Evolutionary conservation across 2,797 vertebrate genomes (phyloP), one percentile per base, ranked within the genome.

Genomic region (Molothrus aeneus): DNA sequence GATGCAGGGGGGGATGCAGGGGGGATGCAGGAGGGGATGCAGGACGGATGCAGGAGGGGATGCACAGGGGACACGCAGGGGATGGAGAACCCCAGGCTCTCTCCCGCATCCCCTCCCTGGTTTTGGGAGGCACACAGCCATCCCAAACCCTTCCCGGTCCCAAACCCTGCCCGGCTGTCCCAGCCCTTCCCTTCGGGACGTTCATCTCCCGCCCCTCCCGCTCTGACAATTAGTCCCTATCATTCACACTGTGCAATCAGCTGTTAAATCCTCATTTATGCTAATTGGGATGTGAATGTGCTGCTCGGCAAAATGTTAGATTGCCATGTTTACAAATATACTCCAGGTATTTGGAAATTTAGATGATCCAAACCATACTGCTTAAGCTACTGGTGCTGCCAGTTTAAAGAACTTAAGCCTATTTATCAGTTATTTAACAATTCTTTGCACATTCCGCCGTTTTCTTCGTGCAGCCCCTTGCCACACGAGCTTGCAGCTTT

Each of bases 241-340:
- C 97, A 97, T 98, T 98, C 98, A 98, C 82, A 11, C 97, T 97
- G 98, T 97, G 97, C 97, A 97, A 97, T 98, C 97, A 97, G 97
- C 98, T 98, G 98, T 97, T 97, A 98, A 98, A 98, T 98, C 97
- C 97, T 97, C 97, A 86, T 97, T 97, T 97, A 96, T 97, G 97
- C 96, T 97, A 74, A 98, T 98, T 97, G 97, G 94, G 70, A 96
- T 56, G 95, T 65, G 96, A 97, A 96, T 96, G 97, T 86, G 95
- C 95, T 10, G 95, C 94, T 95, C 95, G 8, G 92, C 95, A 91
- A 97, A 97, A 97, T 91, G 97, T 93, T 96, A 93, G 98, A 97
- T 97, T 97, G 97, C 97, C 97, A 97, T 98, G 98, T 98, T 98
- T 98, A 98, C 98, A 98, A 98, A 98, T 98, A 97, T 92, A 96